A percentile compares a stretch with the other conserved stretches of the same genome.
These are phyloP conservation scores for Pheosia tremula DNA, from an alignment of 2,888 invertebrate species.

Conservation along the genomic window DNA sequence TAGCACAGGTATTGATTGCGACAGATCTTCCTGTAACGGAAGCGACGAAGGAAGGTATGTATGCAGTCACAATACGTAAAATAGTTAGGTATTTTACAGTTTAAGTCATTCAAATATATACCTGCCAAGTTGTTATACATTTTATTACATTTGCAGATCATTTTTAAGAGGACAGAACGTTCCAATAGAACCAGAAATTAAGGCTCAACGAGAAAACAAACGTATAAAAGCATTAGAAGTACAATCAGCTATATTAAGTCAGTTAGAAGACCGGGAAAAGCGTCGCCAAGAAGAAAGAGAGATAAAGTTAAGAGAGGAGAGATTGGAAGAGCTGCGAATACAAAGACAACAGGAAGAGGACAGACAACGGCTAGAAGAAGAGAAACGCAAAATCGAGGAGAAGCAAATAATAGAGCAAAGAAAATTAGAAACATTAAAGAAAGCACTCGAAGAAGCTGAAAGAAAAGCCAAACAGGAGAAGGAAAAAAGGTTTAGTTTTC, in stretches of 20 bases:
- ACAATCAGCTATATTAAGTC: slow-evolving; percentile 93
- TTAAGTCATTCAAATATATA: not conserved
- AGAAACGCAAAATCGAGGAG: slow-evolving; percentile 87
- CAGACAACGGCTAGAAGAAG: slow-evolving; percentile 88
- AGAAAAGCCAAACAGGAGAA: slow-evolving; percentile 89
- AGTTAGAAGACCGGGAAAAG: slow-evolving; percentile 92
- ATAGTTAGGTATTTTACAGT: not conserved
- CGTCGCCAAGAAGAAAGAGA: slow-evolving; percentile 91
- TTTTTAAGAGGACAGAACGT: slow-evolving; percentile 94
- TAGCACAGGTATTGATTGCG: slow-evolving; percentile 72
- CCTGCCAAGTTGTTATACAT: not conserved
- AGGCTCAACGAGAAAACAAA: slow-evolving; percentile 92
- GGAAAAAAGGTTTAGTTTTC: slow-evolving; percentile 75
- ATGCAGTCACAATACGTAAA: not conserved
- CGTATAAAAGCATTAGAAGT: slow-evolving; percentile 93
- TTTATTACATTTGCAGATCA: slow-evolving; percentile 73
- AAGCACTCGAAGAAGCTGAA: slow-evolving; percentile 91
- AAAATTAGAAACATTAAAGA: slow-evolving; percentile 90
- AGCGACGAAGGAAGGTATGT: slow-evolving; percentile 77
- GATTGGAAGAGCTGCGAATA: slow-evolving; percentile 91
- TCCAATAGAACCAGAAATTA: slow-evolving; percentile 90
- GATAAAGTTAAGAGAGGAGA: slow-evolving; percentile 89
- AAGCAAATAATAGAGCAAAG: slow-evolving; percentile 89
- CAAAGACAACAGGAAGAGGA: slow-evolving; percentile 90
- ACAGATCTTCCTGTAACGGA: slow-evolving; percentile 74